Base-by-base conservation (phyloP, 1,140 invertebrate species). In the Drosophila seguyi region DNA sequence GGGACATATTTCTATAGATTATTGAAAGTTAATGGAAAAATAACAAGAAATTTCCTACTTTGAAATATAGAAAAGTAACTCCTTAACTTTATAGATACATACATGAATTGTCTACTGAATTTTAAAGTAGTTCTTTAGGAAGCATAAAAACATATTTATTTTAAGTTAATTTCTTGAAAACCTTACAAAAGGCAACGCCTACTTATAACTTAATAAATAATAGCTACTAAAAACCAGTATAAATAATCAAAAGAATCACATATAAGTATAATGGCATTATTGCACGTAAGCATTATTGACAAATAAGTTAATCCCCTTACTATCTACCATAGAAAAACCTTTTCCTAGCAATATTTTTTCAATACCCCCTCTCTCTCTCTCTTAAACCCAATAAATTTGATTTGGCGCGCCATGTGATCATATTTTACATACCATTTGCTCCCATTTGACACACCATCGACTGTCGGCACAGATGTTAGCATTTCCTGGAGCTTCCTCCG, bases 391-490 rank as follows among this genome's bases (percentile, higher is more conserved):
- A 83, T 79, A 79, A 80, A 83, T 53, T 79, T 68, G 60, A 82
- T 81, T 65, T 60, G 44, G 16, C 20, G 8, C 66, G 45, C 29
- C 80, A 74, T 87, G 72, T 69, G 80, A 88, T 88, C 84, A 88
- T 88, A 87, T 87, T 87, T 88, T 88, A 69, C 84, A 88, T 84
- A 81, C 76, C 84, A 88, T 87, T 87, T 83, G 65, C 52, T 73
- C 75, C 61, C 65, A 84, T 81, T 69, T 72, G 60, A 86, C 73
- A 75, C 59, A 75, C 69, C 72, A 74, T 62, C 45, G 71, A 42
- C 48, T 88, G 84, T 83, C 75, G 50, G 52, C 72, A 53, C 83
- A 87, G 84, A 63, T 87, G 83, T 77, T 88, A 71, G 47, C 29
- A 69, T 69, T 68, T 50, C 27, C n/a, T 4, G 47, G 42, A 44